A percentile compares a stretch with the other conserved stretches of the same genome.
These are phyloP conservation scores for Drosophila fungiperda DNA, from an alignment of 2,888 invertebrate species.

Conservation along the genomic window DNA sequence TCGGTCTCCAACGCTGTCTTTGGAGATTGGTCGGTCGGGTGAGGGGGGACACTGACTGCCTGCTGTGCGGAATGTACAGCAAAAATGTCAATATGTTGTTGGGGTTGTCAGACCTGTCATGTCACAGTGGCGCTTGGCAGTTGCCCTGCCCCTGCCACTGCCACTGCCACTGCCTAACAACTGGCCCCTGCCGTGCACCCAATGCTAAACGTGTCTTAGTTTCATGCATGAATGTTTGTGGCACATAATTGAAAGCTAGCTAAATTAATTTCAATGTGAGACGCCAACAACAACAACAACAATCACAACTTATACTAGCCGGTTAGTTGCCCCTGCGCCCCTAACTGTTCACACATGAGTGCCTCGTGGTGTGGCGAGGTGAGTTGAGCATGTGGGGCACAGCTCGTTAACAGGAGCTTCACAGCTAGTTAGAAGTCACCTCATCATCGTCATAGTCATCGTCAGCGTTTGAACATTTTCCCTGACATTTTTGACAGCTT, in stretches of 20 bases:
- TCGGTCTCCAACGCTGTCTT: conserved; percentile 30
- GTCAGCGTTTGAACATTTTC: conserved; percentile 56
- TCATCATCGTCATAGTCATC: conserved; percentile 47
- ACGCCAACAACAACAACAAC: conserved; percentile 59
- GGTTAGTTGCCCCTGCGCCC: conserved; percentile 28
- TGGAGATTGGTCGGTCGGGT: not conserved
- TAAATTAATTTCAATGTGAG: conserved; percentile 84
- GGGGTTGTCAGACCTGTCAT: conserved; percentile 77
- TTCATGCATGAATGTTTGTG: conserved; percentile 83
- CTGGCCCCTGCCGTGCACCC: not conserved
- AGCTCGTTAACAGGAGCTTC: conserved; percentile 78
- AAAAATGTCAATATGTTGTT: conserved; percentile 81
- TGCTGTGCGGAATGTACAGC: conserved; percentile 71
- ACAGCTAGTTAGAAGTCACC: conserved; percentile 80
- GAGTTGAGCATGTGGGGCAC: conserved; percentile 47
- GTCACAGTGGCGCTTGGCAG: conserved; percentile 70
- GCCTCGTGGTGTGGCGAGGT: conserved; percentile 22
- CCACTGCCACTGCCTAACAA: not conserved
- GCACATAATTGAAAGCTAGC: conserved; percentile 85
- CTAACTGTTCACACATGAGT: conserved; percentile 66
- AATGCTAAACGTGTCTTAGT: conserved; percentile 76
- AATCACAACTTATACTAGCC: conserved; percentile 23
- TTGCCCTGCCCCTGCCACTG: not conserved
- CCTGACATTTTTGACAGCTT: conserved; percentile 65
- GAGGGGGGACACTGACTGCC: conserved; percentile 48